Conservation (phyloP, 2,888 invertebrate species). For the Caenorhabditis angaria region DNA sequence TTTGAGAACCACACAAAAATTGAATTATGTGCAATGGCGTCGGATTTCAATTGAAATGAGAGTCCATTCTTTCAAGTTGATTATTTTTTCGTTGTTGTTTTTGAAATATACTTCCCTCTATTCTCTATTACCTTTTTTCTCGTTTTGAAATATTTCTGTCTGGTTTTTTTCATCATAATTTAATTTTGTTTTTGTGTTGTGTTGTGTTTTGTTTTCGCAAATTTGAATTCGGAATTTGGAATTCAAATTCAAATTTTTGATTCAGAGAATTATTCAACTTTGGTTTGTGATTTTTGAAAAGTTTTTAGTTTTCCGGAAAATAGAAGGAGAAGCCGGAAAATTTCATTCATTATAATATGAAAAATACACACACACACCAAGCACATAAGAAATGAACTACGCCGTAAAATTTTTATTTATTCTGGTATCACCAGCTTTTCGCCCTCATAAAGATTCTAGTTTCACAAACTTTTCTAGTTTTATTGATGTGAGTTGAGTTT, state of each 20-base stretch:
- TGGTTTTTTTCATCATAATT: conserved; percentile 7
- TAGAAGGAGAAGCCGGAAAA: too few relatives aligned
- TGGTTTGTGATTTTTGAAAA: background rate
- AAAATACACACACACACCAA: too few relatives aligned
- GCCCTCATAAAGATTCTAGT: too few relatives aligned
- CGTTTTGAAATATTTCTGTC: background rate
- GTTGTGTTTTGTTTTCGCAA: background rate
- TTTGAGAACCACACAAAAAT: background rate
- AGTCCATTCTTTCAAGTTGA: background rate
- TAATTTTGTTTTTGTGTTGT: background rate
- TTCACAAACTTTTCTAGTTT: too few relatives aligned
- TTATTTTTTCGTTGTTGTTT: background rate
- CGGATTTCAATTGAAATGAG: conserved; percentile 1
- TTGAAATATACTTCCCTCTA: background rate
- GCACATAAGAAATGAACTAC: too few relatives aligned
- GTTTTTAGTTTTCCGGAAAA: too few relatives aligned
- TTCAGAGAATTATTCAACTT: background rate
- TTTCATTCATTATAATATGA: too few relatives aligned
- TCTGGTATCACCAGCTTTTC: too few relatives aligned
- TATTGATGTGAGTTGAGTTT: too few relatives aligned
- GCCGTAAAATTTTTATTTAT: too few relatives aligned
- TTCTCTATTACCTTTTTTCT: background rate
- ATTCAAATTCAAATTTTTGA: conserved; percentile 3
- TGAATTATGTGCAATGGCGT: conserved; percentile 2
- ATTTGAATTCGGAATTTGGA: conserved; percentile 6